phyloP scores from a whole-genome alignment of 2,888 invertebrate species.

The Sphaerophoria taeniata region DNA sequence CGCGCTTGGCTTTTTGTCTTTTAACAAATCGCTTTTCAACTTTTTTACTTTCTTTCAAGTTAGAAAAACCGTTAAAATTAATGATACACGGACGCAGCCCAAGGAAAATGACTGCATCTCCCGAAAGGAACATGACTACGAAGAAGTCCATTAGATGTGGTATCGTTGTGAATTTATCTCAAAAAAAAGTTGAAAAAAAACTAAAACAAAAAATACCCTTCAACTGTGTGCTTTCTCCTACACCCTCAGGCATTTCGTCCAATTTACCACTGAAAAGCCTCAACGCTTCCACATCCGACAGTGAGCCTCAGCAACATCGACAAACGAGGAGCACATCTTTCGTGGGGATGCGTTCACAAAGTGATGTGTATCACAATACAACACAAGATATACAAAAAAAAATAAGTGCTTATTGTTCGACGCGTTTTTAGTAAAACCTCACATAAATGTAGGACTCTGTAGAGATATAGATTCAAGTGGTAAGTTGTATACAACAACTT shows the following conservation, averaged over 20 bases:
- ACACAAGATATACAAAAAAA: neutral
- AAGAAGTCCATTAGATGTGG: conserved; percentile 50
- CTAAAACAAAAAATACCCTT: conserved; percentile 17
- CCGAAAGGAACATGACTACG: conserved; percentile 12
- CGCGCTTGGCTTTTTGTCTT: neutral
- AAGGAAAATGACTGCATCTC: conserved; percentile 55
- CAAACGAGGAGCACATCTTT: neutral
- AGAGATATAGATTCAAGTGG: conserved; percentile 55
- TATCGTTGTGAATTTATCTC: neutral
- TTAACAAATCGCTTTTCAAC: conserved; percentile 2
- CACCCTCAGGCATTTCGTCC: conserved; percentile 29
- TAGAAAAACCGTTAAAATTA: conserved; percentile 47
- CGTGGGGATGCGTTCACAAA: conserved; percentile 52
- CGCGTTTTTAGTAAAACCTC: conserved; percentile 37
- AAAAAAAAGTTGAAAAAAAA: neutral
- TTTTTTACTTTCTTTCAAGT: conserved; percentile 35
- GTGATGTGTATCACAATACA: conserved; percentile 19
- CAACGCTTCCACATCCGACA: neutral
- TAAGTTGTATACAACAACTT: conserved; percentile 56
- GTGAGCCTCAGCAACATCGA: neutral
- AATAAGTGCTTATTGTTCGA: conserved; percentile 28
- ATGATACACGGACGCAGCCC: conserved; percentile 63
- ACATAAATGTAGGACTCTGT: neutral
- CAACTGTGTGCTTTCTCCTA: conserved; percentile 21
- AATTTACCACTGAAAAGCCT: conserved; percentile 49